Conservation (phyloP, 2,113 vertebrate genomes). For the Brachyhypopomus gauderio region DNA sequence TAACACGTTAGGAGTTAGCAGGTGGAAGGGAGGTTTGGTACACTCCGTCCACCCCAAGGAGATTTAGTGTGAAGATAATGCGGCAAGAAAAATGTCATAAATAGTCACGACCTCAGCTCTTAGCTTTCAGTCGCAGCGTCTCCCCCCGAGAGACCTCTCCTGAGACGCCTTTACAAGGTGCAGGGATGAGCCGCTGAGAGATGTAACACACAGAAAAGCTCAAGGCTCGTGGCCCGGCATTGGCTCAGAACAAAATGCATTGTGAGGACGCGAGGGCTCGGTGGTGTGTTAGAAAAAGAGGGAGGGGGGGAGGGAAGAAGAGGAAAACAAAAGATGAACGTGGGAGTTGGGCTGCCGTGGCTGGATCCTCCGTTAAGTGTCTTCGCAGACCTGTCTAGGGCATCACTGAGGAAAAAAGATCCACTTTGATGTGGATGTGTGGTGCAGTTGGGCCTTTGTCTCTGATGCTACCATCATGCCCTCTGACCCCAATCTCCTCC, state of each 20-base stretch:
- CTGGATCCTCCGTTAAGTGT: constrained; percentile 37
- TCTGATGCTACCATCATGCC: background rate
- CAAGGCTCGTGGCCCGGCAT: constrained; percentile 65
- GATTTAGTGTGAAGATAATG: constrained; percentile 79
- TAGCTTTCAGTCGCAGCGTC: constrained; percentile 52
- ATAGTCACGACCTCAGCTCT: constrained; percentile 68
- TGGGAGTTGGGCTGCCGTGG: constrained; percentile 39
- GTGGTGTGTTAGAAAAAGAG: constrained; percentile 27
- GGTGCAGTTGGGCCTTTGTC: constrained; percentile 23
- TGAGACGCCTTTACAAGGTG: constrained; percentile 73
- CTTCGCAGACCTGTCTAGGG: constrained; percentile 29
- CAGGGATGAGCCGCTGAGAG: constrained; percentile 73
- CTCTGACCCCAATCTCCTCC: constrained; percentile 17
- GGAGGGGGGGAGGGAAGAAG: background rate
- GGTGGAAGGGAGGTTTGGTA: constrained; percentile 67
- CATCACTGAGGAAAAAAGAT: constrained; percentile 36
- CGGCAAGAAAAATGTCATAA: constrained; percentile 77
- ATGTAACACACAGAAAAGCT: constrained; percentile 70
- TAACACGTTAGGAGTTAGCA: constrained; percentile 73
- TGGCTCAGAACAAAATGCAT: constrained; percentile 57
- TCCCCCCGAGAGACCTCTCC: constrained; percentile 56
- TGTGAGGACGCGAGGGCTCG: constrained; percentile 46
- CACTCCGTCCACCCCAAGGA: constrained; percentile 73
- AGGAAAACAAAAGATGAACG: constrained; percentile 28
- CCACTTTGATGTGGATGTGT: constrained; percentile 45